Conservation (phyloP, 2,113 vertebrate genomes). For the Catharus minimus region DNA sequence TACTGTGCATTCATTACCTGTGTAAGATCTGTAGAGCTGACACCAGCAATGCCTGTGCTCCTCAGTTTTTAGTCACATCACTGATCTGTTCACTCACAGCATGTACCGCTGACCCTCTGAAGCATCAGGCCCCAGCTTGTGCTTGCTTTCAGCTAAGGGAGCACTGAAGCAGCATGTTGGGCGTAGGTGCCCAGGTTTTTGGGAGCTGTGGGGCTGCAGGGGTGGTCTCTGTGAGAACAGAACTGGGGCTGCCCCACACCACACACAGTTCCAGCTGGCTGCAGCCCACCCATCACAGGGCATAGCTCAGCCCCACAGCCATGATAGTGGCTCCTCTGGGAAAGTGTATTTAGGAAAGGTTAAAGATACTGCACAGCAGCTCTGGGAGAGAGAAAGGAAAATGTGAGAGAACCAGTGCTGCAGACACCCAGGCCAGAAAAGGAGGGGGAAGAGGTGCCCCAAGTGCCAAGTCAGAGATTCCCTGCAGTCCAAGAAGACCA, state of each 20-base stretch:
- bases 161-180: fast-evolving
- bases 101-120: background rate
- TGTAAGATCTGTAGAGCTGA: background rate
- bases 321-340: background rate
- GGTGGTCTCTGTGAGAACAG: background rate
- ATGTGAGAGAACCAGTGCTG: too few relatives aligned
- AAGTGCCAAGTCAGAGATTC: background rate
- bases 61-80: fast-evolving
- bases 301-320: fast-evolving
- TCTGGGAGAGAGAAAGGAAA: background rate
- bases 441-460: background rate
- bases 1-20: background rate
- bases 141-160: background rate
- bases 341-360: background rate
- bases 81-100: fast-evolving
- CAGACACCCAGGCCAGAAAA: background rate
- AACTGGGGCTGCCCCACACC: background rate
- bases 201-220: background rate
- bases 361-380: background rate
- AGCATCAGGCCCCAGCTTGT: background rate
- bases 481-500: background rate
- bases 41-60: background rate
- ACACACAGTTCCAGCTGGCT: background rate
- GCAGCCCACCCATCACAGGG: fast-evolving
- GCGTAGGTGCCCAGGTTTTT: background rate